Base-by-base conservation (phyloP, 2,888 invertebrate genomes). In the Chrysina gloriosa region DNA sequence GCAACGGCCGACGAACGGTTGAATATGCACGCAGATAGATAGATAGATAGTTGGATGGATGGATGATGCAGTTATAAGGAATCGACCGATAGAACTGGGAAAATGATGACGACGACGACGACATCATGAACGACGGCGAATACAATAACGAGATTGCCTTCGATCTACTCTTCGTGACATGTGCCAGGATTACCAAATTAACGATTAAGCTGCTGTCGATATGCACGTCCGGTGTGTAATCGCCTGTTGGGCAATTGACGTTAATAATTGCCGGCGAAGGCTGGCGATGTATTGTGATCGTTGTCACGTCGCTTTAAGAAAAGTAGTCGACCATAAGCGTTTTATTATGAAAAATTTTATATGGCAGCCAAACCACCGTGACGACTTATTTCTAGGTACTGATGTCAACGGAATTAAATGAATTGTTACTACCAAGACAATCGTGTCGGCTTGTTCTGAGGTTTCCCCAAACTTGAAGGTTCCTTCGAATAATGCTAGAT, bases 161-260 rank as follows among this genome's bases (percentile, higher is more conserved):
- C 16, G 16, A 27, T n/a, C 25, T 11, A 45, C 27, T 6, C 42
- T 3, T 14, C 9, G 4, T n/a, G 23, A 16, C 39, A 23, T 56
- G 39, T 42, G 39, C 27, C 27, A 16, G 7, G 58, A 39, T 9
- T 61, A 61, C 42, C 45, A 61, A 61, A 61, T 61, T 42, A 31
- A 31, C 52, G 52, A 61, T 61, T 61, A 61, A 61, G 9, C 27
- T 14, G 27, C 27, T 42, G 58, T 61, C 42, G 58, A 61, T 61
- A 27, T 36, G 56, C 36, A 61, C 23, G 39, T 61, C 58, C 42
- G 42, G 14, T 16, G 25, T 42, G 39, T 61, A 42, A 61, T 61
- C 58, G 58, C 21, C 16, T 42, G 36, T 61, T 61, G 42, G 36
- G n/a, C 39, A 39, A 61, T 61, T 42, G 27, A 42, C 45, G 39